These are phyloP conservation scores for Alectura lathami DNA, from an alignment of 2,113 vertebrate species.

Conservation along the genomic window DNA sequence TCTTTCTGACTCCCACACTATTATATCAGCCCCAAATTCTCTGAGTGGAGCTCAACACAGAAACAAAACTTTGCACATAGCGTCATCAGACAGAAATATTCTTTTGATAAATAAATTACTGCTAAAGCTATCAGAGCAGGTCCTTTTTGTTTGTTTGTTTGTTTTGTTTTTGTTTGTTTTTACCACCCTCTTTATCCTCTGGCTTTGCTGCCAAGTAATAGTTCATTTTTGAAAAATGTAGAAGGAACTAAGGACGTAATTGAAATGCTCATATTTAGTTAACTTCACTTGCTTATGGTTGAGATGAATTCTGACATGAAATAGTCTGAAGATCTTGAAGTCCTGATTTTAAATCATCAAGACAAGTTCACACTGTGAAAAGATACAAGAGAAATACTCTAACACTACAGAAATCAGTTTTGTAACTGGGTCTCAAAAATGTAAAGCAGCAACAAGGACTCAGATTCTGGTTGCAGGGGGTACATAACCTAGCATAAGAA, in stretches of 20 bases:
- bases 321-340: background rate
- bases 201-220: background rate
- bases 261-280: background rate
- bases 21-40: background rate
- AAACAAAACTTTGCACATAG: background rate
- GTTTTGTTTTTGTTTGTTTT: background rate
- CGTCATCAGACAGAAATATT: background rate
- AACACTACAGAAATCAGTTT: background rate
- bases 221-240: background rate
- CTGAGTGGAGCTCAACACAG: background rate
- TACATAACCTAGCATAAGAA: background rate
- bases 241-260: background rate
- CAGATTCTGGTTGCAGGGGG: accelerated
- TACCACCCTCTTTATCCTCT: background rate
- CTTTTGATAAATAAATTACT: background rate
- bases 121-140: background rate
- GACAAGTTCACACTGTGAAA: background rate
- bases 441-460: background rate
- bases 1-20: background rate
- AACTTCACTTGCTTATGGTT: background rate
- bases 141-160: no score
- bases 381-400: background rate
- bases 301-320: background rate
- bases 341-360: background rate
- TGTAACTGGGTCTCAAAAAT: background rate